Evolutionary conservation across 2,113 vertebrate species (phyloP), one percentile per base, ranked within the genome.

Genomic region (Cacatua alba): DNA sequence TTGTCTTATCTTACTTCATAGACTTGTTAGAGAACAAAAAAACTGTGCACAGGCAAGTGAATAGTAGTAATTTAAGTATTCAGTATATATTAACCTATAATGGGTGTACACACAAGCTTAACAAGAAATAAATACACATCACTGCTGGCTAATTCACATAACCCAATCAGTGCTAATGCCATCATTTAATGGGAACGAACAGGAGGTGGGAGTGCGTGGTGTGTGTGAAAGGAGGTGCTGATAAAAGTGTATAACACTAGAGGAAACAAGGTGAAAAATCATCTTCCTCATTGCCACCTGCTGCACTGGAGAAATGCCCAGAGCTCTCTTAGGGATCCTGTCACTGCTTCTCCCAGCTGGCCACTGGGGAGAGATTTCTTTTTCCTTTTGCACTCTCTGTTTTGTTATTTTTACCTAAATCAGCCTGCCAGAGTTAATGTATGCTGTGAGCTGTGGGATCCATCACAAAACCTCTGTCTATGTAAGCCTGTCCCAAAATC

Each of bases 101-200:
- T 41, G 26, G 7, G 14, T 15, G 4, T 13, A 57, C 8, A 12
- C 13, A 74, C 5, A 59, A 33, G 17, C 18, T 84, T 84, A 70
- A 75, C 5, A 63, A 37, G 13, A 2, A 52, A 28, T 13, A 59
- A 79, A 41, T 29, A 17, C 2, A 7, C 13, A 21, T 21, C 31
- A 23, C 17, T 51, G 5, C 7, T 28, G 46, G 28, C 7, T 71
- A 53, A 67, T 87, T 82, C 33, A 35, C 2, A 2, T 26, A 41
- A 28, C 15, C 29, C 13, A 31, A 3, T 25, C 19, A n/a, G 23
- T 1, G 0, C 5, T 55, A 64, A 60, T 16, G 2, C 2, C 23
- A 44, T 28, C 4, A 26, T 17, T 63, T 57, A 41, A 67, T 11
- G 5, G n/a, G 8, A 78, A 69, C 3, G 39, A 49, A 5, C 4